Base-by-base conservation (phyloP, 2,113 vertebrate species). In the Sprattus sprattus region DNA sequence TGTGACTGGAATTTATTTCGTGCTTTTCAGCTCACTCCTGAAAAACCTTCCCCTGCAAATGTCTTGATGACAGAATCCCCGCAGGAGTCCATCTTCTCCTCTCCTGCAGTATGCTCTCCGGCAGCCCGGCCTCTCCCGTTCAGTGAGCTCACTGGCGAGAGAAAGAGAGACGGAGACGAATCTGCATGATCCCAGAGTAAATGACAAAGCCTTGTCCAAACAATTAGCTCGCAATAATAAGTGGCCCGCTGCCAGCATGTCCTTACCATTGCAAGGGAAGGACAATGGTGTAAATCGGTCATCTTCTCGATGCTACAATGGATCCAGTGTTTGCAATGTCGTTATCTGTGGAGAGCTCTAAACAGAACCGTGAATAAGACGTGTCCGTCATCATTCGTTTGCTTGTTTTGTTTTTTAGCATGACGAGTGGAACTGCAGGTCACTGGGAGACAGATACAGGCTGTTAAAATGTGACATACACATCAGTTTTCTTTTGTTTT, bases 261-360 rank as follows among this genome's bases (percentile, higher is more conserved):
- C 67, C 84, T 89, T 91, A 86, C 86, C 87, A 81, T 81, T 85
- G 85, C 87, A 88, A 44, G 64, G 64, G 64, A 9, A 71, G 64
- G 64, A 71, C 64, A 71, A 71, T 32, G 64, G 64, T 28, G 64
- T 71, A 28, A 71, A 71, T 71, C 64, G 25, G 64, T 71, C 64
- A 71, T 71, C 25, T 71, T 71, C 64, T 11, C 64, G 25, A 13
- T 3, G 6, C 47, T 49, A 71, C 64, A 71, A 71, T 32, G 64
- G 8, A 11, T 2, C 64, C 25, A 71, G 64, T 71, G 64, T 71
- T 71, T 71, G 64, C 64, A 8, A 32, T 71, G 64, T 13, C 11
- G 8, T 32, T 32, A 71, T 71, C 64, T 71, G 64, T 28, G 1
- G 28, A 28, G 64, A 71, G 32, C 32, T 13, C 25, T 71, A 28